Evolutionary conservation across 2,113 vertebrate species (phyloP).

Genomic region (Plotosus lineatus): DNA sequence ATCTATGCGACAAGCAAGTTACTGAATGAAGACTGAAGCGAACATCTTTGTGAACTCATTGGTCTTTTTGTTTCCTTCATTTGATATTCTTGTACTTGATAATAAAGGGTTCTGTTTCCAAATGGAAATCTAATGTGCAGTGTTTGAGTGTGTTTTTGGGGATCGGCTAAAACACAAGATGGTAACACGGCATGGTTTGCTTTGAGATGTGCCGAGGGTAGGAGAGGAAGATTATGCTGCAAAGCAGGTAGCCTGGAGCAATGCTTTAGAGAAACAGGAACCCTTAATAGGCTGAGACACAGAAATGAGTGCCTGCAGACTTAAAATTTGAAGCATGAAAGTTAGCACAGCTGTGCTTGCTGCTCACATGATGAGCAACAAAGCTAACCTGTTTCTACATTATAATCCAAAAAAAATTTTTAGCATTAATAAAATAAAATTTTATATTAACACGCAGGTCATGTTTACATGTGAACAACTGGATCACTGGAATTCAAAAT

Average conservation of each 20-base stretch:
- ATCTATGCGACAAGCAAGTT: conserved; percentile 61
- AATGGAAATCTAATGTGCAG: conserved; percentile 55
- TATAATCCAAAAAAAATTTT: conserved; percentile 31
- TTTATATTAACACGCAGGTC: neutral
- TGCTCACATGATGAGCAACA: conserved; percentile 19
- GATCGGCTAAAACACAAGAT: neutral
- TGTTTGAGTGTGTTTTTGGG: conserved; percentile 5
- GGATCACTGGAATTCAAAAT: neutral
- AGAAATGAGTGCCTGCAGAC: conserved; percentile 66
- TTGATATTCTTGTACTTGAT: conserved; percentile 80
- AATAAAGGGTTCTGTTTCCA: conserved; percentile 77
- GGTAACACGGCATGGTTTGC: neutral
- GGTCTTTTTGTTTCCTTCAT: conserved; percentile 62
- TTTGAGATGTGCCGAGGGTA: conserved; percentile 55
- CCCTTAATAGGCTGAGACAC: conserved; percentile 71
- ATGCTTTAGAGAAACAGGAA: conserved; percentile 66
- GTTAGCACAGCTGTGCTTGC: conserved; percentile 62
- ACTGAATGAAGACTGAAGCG: conserved; percentile 58
- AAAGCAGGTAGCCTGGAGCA: conserved; percentile 69
- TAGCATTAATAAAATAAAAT: neutral
- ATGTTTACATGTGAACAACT: neutral
- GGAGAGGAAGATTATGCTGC: conserved; percentile 66
- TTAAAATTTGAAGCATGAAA: conserved; percentile 60
- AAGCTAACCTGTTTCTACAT: conserved; percentile 38
- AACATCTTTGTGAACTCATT: conserved; percentile 64